phyloP scores from a whole-genome alignment of 1,140 invertebrate species.

The Triops longicaudatus region DNA sequence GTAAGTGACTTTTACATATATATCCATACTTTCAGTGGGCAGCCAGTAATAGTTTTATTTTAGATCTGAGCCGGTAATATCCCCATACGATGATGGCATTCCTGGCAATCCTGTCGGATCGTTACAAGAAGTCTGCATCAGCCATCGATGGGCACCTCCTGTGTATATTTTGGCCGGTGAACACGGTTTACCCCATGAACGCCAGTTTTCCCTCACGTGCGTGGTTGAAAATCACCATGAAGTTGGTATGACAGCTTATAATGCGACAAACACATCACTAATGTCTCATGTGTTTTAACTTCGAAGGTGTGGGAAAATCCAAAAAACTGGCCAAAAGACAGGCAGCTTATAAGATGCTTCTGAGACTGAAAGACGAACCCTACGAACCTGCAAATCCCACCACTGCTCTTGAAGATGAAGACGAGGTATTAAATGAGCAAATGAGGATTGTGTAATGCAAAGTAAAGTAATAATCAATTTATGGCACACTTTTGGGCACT shows the following conservation, averaged over 20 bases:
- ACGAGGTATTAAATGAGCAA: constrained; percentile 36
- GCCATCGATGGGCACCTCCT: constrained; percentile 84
- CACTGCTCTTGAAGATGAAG: constrained; percentile 40
- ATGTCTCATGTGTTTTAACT: neutral
- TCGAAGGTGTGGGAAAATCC: constrained; percentile 66
- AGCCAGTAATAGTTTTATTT: neutral
- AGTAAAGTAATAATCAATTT: neutral
- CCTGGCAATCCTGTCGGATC: constrained; percentile 80
- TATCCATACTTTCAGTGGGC: neutral
- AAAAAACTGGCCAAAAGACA: constrained; percentile 92
- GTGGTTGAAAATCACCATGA: constrained; percentile 72
- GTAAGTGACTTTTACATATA: constrained; percentile 15
- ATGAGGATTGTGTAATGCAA: neutral
- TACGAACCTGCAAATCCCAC: constrained; percentile 50
- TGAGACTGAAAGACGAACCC: constrained; percentile 63
- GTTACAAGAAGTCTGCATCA: constrained; percentile 93
- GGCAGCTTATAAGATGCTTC: constrained; percentile 88
- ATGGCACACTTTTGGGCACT: constrained; percentile 30
- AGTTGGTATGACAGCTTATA: constrained; percentile 48
- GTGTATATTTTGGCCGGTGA: constrained; percentile 84
- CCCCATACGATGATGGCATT: constrained; percentile 42
- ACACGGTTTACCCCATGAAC: constrained; percentile 81
- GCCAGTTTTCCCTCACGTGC: constrained; percentile 86
- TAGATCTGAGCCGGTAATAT: constrained; percentile 29
- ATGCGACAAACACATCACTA: neutral